Percentiles rank a stretch among this genome's conserved stretches.
Conservation (phyloP, 2,113 vertebrate genomes). For the Esox niger region DNA sequence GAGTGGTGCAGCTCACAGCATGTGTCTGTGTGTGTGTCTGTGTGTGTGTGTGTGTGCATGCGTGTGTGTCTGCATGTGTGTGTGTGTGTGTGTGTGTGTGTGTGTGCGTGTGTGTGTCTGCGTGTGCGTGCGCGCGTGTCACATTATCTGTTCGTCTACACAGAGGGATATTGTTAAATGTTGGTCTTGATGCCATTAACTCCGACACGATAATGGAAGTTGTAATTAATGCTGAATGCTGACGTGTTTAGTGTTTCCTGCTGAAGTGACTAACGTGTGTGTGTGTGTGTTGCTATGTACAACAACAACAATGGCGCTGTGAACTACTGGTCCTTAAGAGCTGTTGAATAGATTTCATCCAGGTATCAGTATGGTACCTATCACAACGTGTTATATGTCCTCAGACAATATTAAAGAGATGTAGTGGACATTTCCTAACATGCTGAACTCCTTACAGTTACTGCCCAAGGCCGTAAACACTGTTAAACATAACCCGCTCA, state of each 20-base stretch:
- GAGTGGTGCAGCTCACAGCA: constrained; percentile 43
- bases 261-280: too few species aligned
- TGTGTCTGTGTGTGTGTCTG: constrained; percentile 34
- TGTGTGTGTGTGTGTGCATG: constrained; percentile 1
- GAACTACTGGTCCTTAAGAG: background rate
- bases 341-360: constrained; percentile 23
- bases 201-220: too few species aligned
- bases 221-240: too few species aligned
- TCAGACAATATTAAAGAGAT: background rate
- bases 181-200: too few species aligned
- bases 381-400: constrained; percentile 30
- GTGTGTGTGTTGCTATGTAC: background rate
- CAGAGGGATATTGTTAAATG: too few species aligned
- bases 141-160: background rate
- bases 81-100: background rate
- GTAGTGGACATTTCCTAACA: background rate
- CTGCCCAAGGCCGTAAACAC: constrained; percentile 35
- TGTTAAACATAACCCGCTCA: constrained; percentile 62
- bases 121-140: background rate
- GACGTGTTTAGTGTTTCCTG: too few species aligned
- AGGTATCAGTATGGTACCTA: background rate
- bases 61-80: background rate
- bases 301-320: background rate
- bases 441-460: background rate
- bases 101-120: background rate